Percentiles rank a stretch among this genome's conserved stretches.
phyloP scores from a whole-genome alignment of 2,113 vertebrate genomes.

The Leptobrachium leishanense region DNA sequence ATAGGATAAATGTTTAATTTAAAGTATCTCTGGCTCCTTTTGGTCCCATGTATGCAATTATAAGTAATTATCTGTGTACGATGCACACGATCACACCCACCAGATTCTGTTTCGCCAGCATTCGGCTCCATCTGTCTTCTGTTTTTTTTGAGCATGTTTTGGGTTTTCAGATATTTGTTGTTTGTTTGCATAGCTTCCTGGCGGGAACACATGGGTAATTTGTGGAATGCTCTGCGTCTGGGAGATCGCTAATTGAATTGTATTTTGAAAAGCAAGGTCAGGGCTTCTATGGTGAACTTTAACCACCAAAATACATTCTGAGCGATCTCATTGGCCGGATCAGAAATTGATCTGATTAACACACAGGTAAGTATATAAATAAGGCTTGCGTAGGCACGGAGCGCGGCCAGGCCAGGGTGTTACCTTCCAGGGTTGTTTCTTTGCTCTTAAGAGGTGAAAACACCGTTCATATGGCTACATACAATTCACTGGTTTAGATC shows the following conservation, averaged over 20 bases:
- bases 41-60: no score
- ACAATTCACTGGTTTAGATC: background rate
- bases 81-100: no score
- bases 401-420: background rate
- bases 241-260: constrained; percentile 38
- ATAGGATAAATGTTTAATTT: no score
- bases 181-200: constrained; percentile 22
- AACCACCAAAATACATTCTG: constrained; percentile 25
- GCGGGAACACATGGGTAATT: constrained; percentile 24
- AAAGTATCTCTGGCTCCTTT: no score
- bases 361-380: constrained; percentile 37
- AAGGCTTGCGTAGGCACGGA: background rate
- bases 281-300: constrained; percentile 33
- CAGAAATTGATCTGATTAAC: constrained; percentile 36
- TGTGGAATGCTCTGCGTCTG: constrained; percentile 23
- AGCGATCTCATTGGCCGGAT: background rate
- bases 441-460: constrained; percentile 12
- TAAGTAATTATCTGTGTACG: no score
- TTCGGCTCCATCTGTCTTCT: background rate
- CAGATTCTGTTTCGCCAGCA: no score
- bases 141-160: background rate
- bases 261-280: constrained; percentile 37
- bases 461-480: constrained; percentile 21
- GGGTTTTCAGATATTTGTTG: background rate
- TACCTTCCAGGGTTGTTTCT: background rate